phyloP scores from a whole-genome alignment of 2,113 vertebrate genomes.

The Pituophis catenifer region DNA sequence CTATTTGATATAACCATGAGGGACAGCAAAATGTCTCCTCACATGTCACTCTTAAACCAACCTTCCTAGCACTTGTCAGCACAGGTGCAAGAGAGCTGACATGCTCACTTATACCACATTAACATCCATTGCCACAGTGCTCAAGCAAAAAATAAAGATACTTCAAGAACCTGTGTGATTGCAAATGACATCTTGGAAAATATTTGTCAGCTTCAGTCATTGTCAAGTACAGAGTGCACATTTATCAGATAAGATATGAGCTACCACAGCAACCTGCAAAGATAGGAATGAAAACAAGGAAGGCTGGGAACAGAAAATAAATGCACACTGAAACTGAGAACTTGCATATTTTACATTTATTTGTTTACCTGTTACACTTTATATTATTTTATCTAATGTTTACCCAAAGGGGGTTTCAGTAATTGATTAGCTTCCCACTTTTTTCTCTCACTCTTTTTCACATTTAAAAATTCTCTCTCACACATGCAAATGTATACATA shows the following conservation, averaged over 20 bases:
- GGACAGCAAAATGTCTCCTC: slow-evolving; percentile 58
- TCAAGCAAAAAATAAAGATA: slow-evolving; percentile 45
- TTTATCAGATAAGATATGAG: slow-evolving; percentile 41
- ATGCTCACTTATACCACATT: slow-evolving; percentile 64
- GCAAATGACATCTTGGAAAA: slow-evolving; percentile 64
- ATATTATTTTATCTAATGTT: background rate
- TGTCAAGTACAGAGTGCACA: slow-evolving; percentile 45
- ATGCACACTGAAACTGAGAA: background rate
- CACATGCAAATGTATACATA: background rate
- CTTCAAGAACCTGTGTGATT: slow-evolving; percentile 51
- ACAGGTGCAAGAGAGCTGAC: slow-evolving; percentile 58
- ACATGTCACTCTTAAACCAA: slow-evolving; percentile 33
- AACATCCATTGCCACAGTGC: slow-evolving; percentile 60
- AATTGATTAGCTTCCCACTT: background rate
- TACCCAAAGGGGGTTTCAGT: background rate
- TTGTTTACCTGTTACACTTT: background rate
- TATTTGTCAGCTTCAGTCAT: slow-evolving; percentile 65
- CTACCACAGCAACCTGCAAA: slow-evolving; percentile 16
- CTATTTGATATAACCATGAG: slow-evolving; percentile 54
- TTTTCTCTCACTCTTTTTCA: background rate
- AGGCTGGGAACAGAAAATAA: background rate
- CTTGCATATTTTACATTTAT: slow-evolving; percentile 2
- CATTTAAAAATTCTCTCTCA: background rate
- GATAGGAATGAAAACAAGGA: background rate
- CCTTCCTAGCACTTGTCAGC: slow-evolving; percentile 58